Conservation (phyloP, 2,888 invertebrate species). For the Tetragonula carbonaria region DNA sequence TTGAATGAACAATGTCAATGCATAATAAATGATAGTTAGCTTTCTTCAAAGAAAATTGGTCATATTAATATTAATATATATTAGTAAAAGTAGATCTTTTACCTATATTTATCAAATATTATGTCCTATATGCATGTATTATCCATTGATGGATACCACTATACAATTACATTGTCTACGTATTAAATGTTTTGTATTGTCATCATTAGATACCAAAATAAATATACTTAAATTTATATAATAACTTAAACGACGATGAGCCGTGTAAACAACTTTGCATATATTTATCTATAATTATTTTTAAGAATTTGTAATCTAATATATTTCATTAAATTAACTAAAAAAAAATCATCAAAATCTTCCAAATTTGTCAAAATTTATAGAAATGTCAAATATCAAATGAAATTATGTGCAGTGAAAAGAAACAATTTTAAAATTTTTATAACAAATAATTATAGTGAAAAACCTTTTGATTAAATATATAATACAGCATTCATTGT, state of each 20-base stretch:
- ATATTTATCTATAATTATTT: conserved; percentile 55
- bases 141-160: conserved; percentile 44
- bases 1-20: conserved; percentile 32
- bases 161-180: conserved; percentile 49
- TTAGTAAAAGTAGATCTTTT: conserved; percentile 59
- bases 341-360: background rate
- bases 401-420: background rate
- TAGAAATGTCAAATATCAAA: background rate
- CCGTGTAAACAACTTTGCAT: conserved; percentile 62
- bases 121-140: conserved; percentile 42
- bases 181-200: conserved; percentile 61
- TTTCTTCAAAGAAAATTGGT: conserved; percentile 41
- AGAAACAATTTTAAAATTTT: background rate
- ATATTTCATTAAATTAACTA: background rate
- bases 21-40: conserved; percentile 28
- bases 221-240: conserved; percentile 51
- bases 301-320: conserved; percentile 23
- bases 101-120: conserved; percentile 52
- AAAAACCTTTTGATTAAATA: background rate
- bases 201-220: conserved; percentile 58
- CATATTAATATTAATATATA: conserved; percentile 34
- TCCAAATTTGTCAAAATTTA: background rate
- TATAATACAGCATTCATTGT: background rate
- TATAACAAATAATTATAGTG: background rate
- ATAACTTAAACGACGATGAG: conserved; percentile 57